phyloP scores from a whole-genome alignment of 2,888 invertebrate species.

The Lysandra bellargus region DNA sequence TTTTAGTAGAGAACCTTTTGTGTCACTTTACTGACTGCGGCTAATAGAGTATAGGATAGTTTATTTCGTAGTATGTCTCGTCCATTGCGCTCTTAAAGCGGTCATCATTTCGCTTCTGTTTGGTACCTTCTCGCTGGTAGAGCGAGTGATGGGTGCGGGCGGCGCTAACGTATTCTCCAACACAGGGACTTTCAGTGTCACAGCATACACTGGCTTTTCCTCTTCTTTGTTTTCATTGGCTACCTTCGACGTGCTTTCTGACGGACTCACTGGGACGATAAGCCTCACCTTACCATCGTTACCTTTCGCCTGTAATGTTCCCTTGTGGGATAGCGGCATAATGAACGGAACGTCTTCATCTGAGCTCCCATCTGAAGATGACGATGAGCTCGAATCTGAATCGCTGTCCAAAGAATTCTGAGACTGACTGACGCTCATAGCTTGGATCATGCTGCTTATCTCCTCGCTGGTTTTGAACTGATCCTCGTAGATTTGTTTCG shows the following conservation, averaged over 20 bases:
- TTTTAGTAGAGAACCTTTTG: not conserved
- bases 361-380: slow-evolving; percentile 64
- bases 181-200: slow-evolving; percentile 79
- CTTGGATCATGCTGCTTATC: slow-evolving; percentile 52
- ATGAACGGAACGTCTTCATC: slow-evolving; percentile 81
- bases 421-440: slow-evolving; percentile 66
- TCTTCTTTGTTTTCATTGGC: slow-evolving; percentile 51
- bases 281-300: slow-evolving; percentile 82
- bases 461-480: slow-evolving; percentile 53
- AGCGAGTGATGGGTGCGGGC: slow-evolving; percentile 85
- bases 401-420: slow-evolving; percentile 62
- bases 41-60: slow-evolving; percentile 39
- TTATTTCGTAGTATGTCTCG: slow-evolving; percentile 92
- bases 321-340: slow-evolving; percentile 84
- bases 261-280: slow-evolving; percentile 82
- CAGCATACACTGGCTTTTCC: slow-evolving; percentile 56
- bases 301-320: slow-evolving; percentile 82
- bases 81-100: slow-evolving; percentile 91
- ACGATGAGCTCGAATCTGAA: slow-evolving; percentile 72
- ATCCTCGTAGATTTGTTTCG: slow-evolving; percentile 53
- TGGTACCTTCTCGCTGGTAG: slow-evolving; percentile 92
- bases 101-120: slow-evolving; percentile 92
- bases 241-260: slow-evolving; percentile 60
- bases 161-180: slow-evolving; percentile 72
- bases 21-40: not conserved